Evolutionary conservation across 1,140 invertebrate species (phyloP).

Genomic region (Gonioctena quinquepunctata): DNA sequence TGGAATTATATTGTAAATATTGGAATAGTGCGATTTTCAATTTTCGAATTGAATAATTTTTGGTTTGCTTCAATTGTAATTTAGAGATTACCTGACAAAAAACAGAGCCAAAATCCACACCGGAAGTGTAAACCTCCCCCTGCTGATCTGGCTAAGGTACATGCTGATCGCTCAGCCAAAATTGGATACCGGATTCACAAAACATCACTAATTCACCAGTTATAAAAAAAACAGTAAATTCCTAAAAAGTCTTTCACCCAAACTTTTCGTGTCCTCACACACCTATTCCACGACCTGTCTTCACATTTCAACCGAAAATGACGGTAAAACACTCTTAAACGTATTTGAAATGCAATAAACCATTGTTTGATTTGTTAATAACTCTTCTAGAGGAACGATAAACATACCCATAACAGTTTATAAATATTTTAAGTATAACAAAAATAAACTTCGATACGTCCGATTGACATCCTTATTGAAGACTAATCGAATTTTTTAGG

Average conservation of each 20-base stretch:
- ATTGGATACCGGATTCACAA: slow-evolving; percentile 10
- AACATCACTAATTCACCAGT: slow-evolving; percentile 12
- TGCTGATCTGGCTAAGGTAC: slow-evolving; percentile 1
- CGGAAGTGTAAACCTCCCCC: slow-evolving; percentile 13
- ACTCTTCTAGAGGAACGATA: slow-evolving; percentile 7
- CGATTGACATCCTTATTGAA: neutral
- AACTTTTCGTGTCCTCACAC: neutral
- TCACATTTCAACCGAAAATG: neutral
- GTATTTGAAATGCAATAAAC: slow-evolving; percentile 12
- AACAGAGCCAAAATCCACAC: slow-evolving; percentile 12
- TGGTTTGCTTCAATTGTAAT: too few species aligned
- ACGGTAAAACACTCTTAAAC: neutral
- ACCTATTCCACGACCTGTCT: neutral
- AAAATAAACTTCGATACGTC: neutral
- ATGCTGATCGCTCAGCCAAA: slow-evolving; percentile 21
- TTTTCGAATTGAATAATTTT: too few species aligned
- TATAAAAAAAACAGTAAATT: neutral
- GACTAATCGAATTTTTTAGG: neutral
- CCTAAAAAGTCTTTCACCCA: neutral
- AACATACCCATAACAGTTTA: slow-evolving; percentile 11
- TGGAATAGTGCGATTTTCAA: too few species aligned
- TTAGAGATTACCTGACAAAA: neutral
- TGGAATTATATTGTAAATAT: too few species aligned
- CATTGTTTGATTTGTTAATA: slow-evolving; percentile 15
- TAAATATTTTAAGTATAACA: neutral